Evolutionary conservation across 2,797 vertebrate genomes (phyloP), one percentile per base, ranked within the genome.

Genomic region (Protosalanx chinensis): DNA sequence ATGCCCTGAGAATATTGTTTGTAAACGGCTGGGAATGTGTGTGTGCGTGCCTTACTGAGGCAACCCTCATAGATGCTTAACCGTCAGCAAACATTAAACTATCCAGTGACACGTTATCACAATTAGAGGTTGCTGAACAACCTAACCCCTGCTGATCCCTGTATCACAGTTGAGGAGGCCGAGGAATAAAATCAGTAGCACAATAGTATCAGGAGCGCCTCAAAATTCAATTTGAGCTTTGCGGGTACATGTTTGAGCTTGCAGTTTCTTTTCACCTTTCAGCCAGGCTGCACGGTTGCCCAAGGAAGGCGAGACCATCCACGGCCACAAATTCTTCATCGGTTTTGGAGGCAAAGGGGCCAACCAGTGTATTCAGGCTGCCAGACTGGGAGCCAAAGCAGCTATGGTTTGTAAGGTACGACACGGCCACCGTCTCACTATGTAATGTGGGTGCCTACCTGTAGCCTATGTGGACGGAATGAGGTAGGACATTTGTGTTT

Each of bases 281-380:
- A 98, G 97, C 82, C 91, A 96, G 86, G 92, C 96, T 29, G 90
- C 94, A 0, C 93, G 94, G 71, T 88, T 99, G 78, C 97, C 98
- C 57, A 98, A 91, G 91, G 90, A 91, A 29, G 97, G 97, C 79
- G 98, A 98, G 90, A 99, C 97, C 70, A 91, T 98, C 86, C 95
- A 96, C 8, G 98, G 97, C 70, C 93, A 94, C 80, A 96, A 94
- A 83, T 99, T 99, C 91, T 97, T 98, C 78, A 92, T 95, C 75
- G 97, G 96, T 74, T 99, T 97, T 80, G 97, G 97, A 74, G 98
- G 97, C 62, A 99, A 99, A 91, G 98, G 98, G 73, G 97, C 98
- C 84, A 99, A 99, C 88, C 97, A 99, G 70, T 99, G 96, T 81
- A 89, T 98, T 76, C 98, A 99, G 83, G 95, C 96, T 71, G 94